Percentiles rank a stretch among this genome's conserved stretches.
Conservation (phyloP, 2,113 vertebrate genomes). For the Colaptes auratus region DNA sequence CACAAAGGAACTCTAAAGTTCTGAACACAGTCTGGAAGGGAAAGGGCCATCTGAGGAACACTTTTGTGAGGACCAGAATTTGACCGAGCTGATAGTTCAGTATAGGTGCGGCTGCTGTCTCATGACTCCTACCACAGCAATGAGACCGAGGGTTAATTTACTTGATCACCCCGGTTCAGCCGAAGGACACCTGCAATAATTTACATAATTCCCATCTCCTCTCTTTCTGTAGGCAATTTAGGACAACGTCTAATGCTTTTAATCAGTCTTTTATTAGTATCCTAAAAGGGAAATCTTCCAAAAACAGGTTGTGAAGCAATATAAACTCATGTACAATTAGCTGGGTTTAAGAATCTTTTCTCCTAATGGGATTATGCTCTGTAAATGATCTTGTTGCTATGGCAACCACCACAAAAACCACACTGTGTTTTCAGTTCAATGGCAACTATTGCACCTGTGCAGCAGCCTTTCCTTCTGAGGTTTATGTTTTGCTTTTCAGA, state of each 20-base stretch:
- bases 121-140: constrained; percentile 17
- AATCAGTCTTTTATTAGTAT: constrained; percentile 65
- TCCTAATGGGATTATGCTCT: constrained; percentile 77
- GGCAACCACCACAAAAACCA: constrained; percentile 74
- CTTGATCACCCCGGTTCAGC: constrained; percentile 1
- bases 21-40: neutral
- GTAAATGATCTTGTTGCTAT: constrained; percentile 75
- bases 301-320: constrained; percentile 72
- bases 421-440: constrained; percentile 58
- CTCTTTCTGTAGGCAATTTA: constrained; percentile 58
- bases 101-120: neutral
- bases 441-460: constrained; percentile 74
- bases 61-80: neutral
- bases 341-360: constrained; percentile 73
- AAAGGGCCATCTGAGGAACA: neutral
- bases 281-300: constrained; percentile 62
- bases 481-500: constrained; percentile 33
- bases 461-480: constrained; percentile 50
- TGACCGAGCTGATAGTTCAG: neutral
- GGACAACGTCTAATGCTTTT: constrained; percentile 61
- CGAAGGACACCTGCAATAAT: constrained; percentile 50
- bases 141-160: constrained; percentile 34
- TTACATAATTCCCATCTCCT: constrained; percentile 61
- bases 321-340: constrained; percentile 75
- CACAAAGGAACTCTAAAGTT: neutral